phyloP scores from a whole-genome alignment of 2,113 vertebrate genomes.

The Loxodonta africana region DNA sequence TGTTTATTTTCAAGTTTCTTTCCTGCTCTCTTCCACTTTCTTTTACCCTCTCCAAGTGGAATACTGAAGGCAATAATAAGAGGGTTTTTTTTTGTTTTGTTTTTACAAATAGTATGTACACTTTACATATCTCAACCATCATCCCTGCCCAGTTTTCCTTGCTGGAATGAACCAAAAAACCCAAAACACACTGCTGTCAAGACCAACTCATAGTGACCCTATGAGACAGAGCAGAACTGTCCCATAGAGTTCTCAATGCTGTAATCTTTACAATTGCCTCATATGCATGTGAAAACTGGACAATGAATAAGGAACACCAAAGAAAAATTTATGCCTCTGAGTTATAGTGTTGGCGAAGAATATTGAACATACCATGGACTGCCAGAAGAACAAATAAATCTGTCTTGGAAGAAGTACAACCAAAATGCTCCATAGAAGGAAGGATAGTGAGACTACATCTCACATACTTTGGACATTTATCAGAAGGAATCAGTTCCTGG shows the following conservation, averaged over 20 bases:
- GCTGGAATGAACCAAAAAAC: not conserved
- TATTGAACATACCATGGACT: no score
- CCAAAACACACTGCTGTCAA: not conserved
- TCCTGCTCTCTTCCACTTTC: not conserved
- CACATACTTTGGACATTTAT: no score
- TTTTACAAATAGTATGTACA: not conserved
- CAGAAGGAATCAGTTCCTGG: no score
- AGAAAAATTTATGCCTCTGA: no score
- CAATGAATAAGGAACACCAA: no score
- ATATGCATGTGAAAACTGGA: no score
- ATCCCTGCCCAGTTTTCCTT: not conserved
- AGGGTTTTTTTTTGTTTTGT: not conserved
- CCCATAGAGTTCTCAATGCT: not conserved
- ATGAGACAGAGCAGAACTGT: not conserved
- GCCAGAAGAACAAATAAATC: no score
- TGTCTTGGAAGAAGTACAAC: no score
- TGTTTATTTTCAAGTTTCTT: conserved; percentile 1
- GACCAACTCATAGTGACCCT: not conserved
- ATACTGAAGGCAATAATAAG: not conserved
- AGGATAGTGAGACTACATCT: no score
- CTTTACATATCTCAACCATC: not conserved
- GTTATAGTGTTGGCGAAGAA: no score
- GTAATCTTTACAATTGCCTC: no score
- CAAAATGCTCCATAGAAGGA: no score
- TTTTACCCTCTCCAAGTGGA: not conserved